A percentile compares a stretch with the other conserved stretches of the same genome.
Conservation (phyloP, 2,888 invertebrate genomes). For the Prosapia bicincta region DNA sequence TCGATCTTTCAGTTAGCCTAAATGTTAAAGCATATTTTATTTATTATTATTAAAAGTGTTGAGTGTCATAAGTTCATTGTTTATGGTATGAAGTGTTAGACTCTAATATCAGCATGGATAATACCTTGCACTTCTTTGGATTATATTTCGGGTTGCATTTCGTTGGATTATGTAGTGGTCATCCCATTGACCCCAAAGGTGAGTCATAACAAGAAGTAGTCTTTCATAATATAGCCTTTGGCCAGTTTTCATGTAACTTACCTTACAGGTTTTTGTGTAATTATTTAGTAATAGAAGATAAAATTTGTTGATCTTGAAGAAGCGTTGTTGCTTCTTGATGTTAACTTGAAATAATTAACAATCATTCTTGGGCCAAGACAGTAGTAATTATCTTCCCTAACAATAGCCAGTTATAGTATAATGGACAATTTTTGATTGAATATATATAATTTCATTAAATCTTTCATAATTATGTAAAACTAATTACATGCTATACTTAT, state of each 20-base stretch:
- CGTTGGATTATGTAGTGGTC: neutral
- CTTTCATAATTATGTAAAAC: no score
- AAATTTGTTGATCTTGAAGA: no score
- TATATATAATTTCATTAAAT: no score
- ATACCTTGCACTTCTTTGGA: neutral
- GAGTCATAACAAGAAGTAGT: neutral
- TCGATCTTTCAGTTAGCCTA: neutral
- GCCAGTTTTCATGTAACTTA: neutral
- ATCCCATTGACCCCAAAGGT: slow-evolving; percentile 2
- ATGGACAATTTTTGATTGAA: no score
- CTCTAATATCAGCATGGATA: neutral
- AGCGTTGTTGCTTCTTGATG: no score
- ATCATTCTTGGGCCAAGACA: no score
- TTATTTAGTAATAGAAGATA: no score
- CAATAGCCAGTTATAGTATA: no score
- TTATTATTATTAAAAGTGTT: neutral
- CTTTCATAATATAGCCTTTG: neutral
- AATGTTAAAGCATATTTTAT: neutral
- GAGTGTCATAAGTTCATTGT: neutral
- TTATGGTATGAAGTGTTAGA: neutral
- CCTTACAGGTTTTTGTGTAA: no score
- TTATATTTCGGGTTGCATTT: neutral
- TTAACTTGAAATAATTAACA: no score
- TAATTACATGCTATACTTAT: no score
- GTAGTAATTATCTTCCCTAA: no score